Percentiles rank a stretch among this genome's conserved stretches.
Evolutionary conservation across 2,113 vertebrate genomes (phyloP).

Genomic region (Syngnathus scovelli): DNA sequence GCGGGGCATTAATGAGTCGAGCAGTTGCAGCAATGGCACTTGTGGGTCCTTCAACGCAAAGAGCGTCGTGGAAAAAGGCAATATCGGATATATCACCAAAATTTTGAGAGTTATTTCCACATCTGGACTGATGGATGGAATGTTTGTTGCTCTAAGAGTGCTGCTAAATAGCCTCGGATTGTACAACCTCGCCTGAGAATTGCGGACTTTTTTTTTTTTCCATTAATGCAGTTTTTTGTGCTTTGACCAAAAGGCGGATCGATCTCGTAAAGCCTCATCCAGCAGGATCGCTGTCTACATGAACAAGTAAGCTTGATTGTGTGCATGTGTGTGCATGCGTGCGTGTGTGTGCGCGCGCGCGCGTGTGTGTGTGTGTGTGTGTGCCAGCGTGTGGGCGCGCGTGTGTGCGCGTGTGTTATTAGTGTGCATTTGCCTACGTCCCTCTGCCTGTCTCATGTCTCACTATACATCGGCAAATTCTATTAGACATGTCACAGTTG

Average conservation of each 20-base stretch:
- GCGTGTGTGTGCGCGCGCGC: neutral
- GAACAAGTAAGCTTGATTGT: slow-evolving; percentile 64
- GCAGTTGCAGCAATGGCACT: slow-evolving; percentile 56
- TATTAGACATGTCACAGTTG: slow-evolving; percentile 5
- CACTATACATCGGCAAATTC: neutral
- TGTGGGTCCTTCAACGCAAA: slow-evolving; percentile 40
- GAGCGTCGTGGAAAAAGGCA: slow-evolving; percentile 38
- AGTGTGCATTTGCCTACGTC: slow-evolving; percentile 1
- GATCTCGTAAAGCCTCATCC: slow-evolving; percentile 34
- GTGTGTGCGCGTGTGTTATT: neutral
- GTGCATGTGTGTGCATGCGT: slow-evolving; percentile 1
- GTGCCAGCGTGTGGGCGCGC: slow-evolving; percentile 43
- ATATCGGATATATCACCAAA: slow-evolving; percentile 42
- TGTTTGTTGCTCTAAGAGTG: slow-evolving; percentile 44
- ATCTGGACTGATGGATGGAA: slow-evolving; percentile 60
- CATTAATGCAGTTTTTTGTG: slow-evolving; percentile 60
- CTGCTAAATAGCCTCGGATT: slow-evolving; percentile 60
- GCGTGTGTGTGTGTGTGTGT: no score
- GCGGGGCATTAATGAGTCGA: slow-evolving; percentile 16
- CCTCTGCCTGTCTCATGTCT: neutral
- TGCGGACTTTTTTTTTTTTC: slow-evolving; percentile 72
- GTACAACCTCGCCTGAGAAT: slow-evolving; percentile 76
- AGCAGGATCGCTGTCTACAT: slow-evolving; percentile 34
- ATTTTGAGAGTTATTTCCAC: slow-evolving; percentile 35
- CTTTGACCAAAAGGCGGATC: slow-evolving; percentile 38